A percentile compares a stretch with the other conserved stretches of the same genome.
Conservation (phyloP, 2,797 vertebrate species). For the Bryconaethiops microstoma region DNA sequence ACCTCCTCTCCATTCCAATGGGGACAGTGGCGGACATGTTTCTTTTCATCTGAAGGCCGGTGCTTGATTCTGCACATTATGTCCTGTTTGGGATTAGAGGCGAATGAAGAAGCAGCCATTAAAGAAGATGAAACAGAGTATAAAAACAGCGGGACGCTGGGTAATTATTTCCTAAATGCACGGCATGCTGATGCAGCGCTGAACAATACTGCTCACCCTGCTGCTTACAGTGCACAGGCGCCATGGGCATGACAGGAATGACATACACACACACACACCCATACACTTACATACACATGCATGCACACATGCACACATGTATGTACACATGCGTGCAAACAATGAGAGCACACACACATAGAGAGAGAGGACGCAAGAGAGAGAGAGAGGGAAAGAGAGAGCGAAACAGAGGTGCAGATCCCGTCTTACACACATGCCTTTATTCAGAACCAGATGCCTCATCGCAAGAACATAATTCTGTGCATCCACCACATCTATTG, state of each 20-base stretch:
- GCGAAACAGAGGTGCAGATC: conserved; percentile 2
- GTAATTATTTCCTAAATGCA: conserved; percentile 86
- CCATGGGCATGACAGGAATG: conserved; percentile 73
- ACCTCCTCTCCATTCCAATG: conserved; percentile 97
- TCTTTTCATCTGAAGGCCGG: conserved; percentile 95
- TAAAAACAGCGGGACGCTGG: conserved; percentile 84
- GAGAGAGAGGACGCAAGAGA: too few species aligned
- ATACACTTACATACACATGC: conserved; percentile 10
- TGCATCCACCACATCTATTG: conserved; percentile 45
- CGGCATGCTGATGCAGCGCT: conserved; percentile 77
- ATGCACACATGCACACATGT: neutral
- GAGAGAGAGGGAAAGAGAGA: neutral
- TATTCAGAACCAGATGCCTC: conserved; percentile 34
- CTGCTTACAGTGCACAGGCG: conserved; percentile 62
- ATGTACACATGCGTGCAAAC: neutral
- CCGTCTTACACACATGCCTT: conserved; percentile 15
- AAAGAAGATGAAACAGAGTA: conserved; percentile 84
- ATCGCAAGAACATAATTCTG: conserved; percentile 44
- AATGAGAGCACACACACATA: too few species aligned
- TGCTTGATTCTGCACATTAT: conserved; percentile 98
- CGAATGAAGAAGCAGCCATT: conserved; percentile 86
- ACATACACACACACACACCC: conserved; percentile 53
- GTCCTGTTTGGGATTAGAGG: conserved; percentile 87
- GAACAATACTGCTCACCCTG: conserved; percentile 75
- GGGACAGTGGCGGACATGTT: conserved; percentile 89